Percentiles rank a stretch among this genome's conserved stretches.
Evolutionary conservation across 1,140 invertebrate species (phyloP).

Genomic region (Steinernema khuongi): DNA sequence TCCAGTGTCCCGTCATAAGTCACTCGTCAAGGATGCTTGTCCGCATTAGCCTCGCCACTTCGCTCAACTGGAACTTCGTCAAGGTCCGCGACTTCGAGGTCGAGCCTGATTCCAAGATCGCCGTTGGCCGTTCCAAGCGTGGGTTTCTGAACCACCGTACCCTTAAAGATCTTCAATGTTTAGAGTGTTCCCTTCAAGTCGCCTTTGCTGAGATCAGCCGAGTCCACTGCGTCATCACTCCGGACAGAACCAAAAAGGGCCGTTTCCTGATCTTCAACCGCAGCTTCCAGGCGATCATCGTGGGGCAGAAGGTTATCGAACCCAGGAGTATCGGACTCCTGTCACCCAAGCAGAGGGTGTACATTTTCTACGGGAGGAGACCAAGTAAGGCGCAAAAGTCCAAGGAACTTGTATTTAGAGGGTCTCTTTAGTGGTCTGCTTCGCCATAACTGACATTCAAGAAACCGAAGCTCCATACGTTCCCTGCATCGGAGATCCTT

Average conservation of each 20-base stretch:
- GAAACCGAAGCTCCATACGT: background rate
- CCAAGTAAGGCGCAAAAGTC: background rate
- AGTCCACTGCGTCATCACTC: background rate
- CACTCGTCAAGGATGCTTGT: background rate
- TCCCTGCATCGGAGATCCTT: background rate
- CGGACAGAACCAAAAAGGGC: background rate
- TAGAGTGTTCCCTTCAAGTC: background rate
- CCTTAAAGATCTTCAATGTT: background rate
- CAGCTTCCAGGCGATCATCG: background rate
- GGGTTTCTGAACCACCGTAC: background rate
- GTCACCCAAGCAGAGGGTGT: background rate
- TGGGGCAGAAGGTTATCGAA: background rate
- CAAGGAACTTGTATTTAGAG: background rate
- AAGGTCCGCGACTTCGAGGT: background rate
- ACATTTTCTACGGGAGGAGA: background rate
- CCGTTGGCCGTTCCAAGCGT: background rate
- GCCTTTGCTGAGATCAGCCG: background rate
- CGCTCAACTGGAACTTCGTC: slow-evolving; percentile 9
- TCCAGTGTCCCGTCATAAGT: background rate
- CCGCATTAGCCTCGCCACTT: background rate
- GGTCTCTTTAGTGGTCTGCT: background rate
- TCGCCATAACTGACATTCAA: background rate
- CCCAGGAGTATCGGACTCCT: background rate
- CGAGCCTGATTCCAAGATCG: background rate
- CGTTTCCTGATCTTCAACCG: background rate